These are phyloP conservation scores for Turritopsis dohrnii DNA, from an alignment of 30 jellyfish, hydroid and myxozoan species.

Conservation along the genomic window DNA sequence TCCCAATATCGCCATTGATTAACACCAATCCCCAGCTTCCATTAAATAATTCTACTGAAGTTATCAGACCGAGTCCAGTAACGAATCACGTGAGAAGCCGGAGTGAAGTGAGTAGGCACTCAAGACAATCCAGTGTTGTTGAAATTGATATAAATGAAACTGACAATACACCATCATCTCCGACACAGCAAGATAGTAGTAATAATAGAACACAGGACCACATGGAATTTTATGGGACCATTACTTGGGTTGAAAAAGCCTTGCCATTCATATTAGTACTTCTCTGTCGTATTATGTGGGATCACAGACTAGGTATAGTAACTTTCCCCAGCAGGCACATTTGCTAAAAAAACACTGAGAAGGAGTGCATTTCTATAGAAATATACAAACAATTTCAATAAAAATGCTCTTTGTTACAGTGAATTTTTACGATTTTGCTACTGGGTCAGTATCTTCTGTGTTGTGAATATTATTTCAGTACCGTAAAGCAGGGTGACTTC, in stretches of 20 bases:
- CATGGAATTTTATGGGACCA: slow-evolving; percentile 76
- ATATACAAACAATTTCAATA: too few relatives aligned
- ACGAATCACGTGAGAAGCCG: slow-evolving; percentile 23
- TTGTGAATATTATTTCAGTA: too few relatives aligned
- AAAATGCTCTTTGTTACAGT: too few relatives aligned
- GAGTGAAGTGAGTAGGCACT: slow-evolving; percentile 33
- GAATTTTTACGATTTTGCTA: too few relatives aligned
- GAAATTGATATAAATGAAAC: slow-evolving; percentile 64
- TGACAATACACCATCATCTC: slow-evolving; percentile 33
- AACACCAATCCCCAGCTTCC: slow-evolving; percentile 42
- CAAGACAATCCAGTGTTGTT: slow-evolving; percentile 63
- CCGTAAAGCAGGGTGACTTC: too few relatives aligned
- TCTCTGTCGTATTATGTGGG: slow-evolving; percentile 87
- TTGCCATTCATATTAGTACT: slow-evolving; percentile 66
- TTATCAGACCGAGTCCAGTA: slow-evolving; percentile 2
- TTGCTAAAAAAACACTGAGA: too few relatives aligned
- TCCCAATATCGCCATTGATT: slow-evolving; percentile 1
- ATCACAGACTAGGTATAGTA: slow-evolving; percentile 77
- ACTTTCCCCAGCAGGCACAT: too few relatives aligned
- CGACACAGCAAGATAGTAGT: slow-evolving; percentile 36
- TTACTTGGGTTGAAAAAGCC: slow-evolving; percentile 82
- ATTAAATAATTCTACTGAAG: slow-evolving; percentile 28
- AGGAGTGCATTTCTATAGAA: too few relatives aligned
- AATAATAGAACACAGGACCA: slow-evolving; percentile 47
- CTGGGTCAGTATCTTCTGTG: too few relatives aligned